These are phyloP conservation scores for Himalopsyche tibetana DNA, from an alignment of 2,888 invertebrate species.

Conservation along the genomic window DNA sequence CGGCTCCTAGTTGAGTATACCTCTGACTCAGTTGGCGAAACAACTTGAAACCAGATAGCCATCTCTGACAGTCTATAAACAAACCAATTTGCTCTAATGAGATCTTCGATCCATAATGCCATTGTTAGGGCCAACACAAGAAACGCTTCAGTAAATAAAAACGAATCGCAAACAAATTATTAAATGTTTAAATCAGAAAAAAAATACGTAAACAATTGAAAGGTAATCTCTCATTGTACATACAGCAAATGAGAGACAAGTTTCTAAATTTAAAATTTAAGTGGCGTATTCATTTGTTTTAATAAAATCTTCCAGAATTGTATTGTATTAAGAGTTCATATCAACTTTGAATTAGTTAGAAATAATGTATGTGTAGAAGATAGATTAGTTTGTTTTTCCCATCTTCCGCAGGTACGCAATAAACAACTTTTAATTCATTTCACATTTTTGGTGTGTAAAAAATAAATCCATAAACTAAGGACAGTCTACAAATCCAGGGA, in stretches of 20 bases:
- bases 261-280: no score
- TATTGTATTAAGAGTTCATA: no score
- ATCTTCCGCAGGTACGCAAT: not conserved
- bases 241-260: no score
- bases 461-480: not conserved
- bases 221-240: no score
- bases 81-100: conserved; percentile 65
- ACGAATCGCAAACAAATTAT: not conserved
- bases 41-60: conserved; percentile 57
- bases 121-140: not conserved
- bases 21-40: conserved; percentile 54
- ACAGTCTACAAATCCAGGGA: conserved; percentile 44
- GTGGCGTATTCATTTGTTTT: no score
- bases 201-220: not conserved
- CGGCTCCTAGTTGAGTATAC: conserved; percentile 44
- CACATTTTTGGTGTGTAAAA: not conserved
- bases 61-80: conserved; percentile 58
- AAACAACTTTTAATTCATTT: not conserved
- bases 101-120: conserved; percentile 52
- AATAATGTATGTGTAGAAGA: not conserved
- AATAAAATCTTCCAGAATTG: no score
- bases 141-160: conserved; percentile 1
- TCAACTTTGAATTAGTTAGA: no score
- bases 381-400: not conserved
- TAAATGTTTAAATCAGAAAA: not conserved